Percentiles rank a stretch among this genome's conserved stretches.
Conservation (phyloP, 2,888 invertebrate species). For the Siphonodentalium dalli region DNA sequence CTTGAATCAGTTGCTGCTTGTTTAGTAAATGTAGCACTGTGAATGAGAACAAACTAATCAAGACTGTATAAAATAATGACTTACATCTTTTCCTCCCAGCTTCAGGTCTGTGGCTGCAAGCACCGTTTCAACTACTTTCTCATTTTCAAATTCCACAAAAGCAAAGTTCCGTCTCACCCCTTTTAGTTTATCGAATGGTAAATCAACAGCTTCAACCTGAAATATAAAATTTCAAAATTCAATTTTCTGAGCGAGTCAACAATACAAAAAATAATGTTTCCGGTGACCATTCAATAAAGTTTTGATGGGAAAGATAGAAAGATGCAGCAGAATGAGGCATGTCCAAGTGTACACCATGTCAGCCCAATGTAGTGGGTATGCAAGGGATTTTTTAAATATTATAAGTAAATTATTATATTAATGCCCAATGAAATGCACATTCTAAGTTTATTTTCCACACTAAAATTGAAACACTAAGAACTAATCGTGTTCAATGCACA, state of each 20-base stretch:
- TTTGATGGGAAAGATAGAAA: not conserved
- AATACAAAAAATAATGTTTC: too few relatives aligned
- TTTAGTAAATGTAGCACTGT: too few relatives aligned
- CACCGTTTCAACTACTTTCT: slow-evolving; percentile 86
- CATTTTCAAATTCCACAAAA: slow-evolving; percentile 96
- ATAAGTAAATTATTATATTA: too few relatives aligned
- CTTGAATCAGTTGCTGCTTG: too few relatives aligned
- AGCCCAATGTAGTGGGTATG: not conserved
- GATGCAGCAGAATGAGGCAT: too few relatives aligned
- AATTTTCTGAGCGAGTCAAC: not conserved
- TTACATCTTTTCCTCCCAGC: slow-evolving; percentile 86
- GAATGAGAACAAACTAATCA: too few relatives aligned
- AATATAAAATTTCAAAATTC: slow-evolving; percentile 14
- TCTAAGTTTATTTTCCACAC: too few relatives aligned
- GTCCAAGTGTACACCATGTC: too few relatives aligned
- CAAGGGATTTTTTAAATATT: not conserved
- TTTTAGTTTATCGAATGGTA: slow-evolving; percentile 97
- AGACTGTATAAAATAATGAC: too few relatives aligned
- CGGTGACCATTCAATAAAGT: not conserved
- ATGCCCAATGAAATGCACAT: too few relatives aligned
- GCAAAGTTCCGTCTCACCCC: slow-evolving; percentile 96
- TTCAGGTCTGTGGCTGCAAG: slow-evolving; percentile 40
- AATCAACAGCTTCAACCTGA: slow-evolving; percentile 92
- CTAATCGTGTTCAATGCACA: too few relatives aligned
- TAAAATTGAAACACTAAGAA: too few relatives aligned